These are phyloP conservation scores for Chloroceryle amazona DNA, from an alignment of 2,797 vertebrate genomes.

Conservation along the genomic window DNA sequence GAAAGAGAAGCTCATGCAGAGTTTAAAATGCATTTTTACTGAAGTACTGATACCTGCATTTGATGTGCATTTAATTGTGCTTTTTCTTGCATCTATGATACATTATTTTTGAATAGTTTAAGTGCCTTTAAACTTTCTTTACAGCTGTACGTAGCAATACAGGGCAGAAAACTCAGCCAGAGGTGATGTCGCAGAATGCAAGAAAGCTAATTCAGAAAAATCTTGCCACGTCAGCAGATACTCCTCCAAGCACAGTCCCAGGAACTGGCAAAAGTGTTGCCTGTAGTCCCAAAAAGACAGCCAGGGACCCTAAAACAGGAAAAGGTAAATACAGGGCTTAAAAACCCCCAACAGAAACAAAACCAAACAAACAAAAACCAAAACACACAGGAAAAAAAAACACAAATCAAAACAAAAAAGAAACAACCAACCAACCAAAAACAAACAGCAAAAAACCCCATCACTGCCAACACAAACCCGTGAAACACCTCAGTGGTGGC, in stretches of 20 bases:
- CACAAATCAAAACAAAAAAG: too few relatives aligned
- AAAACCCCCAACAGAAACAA: not conserved
- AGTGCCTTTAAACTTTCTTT: not conserved
- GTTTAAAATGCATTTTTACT: not conserved
- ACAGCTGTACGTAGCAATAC: conserved; percentile 93
- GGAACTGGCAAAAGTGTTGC: conserved; percentile 91
- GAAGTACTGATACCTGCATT: not conserved
- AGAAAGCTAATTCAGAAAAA: conserved; percentile 93
- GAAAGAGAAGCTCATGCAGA: not conserved
- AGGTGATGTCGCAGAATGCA: conserved; percentile 98
- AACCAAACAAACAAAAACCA: fast-evolving
- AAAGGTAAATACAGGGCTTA: conserved; percentile 86
- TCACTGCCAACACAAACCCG: not conserved
- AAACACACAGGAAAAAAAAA: too few relatives aligned
- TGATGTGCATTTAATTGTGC: not conserved
- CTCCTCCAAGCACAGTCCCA: conserved; percentile 90
- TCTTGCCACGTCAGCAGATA: conserved; percentile 93
- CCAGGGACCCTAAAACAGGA: conserved; percentile 97
- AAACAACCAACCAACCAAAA: not conserved
- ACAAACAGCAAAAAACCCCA: too few relatives aligned
- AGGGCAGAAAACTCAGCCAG: conserved; percentile 94
- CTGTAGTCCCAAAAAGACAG: conserved; percentile 96
- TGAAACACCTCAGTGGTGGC: not conserved
- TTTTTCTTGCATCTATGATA: not conserved
- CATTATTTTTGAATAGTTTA: not conserved